These are phyloP conservation scores for Labeo catla DNA, from an alignment of 2,113 vertebrate species.

Conservation along the genomic window DNA sequence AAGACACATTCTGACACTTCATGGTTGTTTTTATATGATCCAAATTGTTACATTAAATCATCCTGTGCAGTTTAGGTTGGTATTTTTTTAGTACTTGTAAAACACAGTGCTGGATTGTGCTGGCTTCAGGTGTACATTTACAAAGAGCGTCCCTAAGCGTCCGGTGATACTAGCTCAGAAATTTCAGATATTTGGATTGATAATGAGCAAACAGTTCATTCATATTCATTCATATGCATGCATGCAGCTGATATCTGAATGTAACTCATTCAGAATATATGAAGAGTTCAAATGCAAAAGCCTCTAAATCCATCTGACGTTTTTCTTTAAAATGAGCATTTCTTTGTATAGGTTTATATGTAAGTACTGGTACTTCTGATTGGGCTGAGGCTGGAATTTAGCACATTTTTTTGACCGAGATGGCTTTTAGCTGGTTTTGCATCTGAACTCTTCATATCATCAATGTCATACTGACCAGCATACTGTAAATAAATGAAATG, in stretches of 20 bases:
- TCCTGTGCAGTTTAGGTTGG: not conserved
- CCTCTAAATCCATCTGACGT: no score
- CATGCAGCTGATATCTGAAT: not conserved
- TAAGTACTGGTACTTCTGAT: no score
- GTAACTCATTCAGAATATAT: not conserved
- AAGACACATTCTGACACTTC: not conserved
- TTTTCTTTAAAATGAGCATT: no score
- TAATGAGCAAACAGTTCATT: not conserved
- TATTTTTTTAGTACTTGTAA: not conserved
- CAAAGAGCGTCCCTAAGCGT: not conserved
- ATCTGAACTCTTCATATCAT: no score
- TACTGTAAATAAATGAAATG: not conserved
- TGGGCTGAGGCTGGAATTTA: no score
- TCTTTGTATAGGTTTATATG: no score
- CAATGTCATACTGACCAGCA: not conserved
- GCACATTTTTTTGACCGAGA: no score
- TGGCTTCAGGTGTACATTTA: not conserved
- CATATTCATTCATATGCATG: not conserved
- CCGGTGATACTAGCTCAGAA: not conserved
- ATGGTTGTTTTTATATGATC: not conserved
- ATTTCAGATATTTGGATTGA: not conserved
- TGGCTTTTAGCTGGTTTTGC: no score
- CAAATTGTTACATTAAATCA: not conserved
- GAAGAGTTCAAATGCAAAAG: no score
- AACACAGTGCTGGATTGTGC: not conserved